Base-by-base conservation (phyloP, 2,797 vertebrate genomes). In the Crenuchus spilurus region DNA sequence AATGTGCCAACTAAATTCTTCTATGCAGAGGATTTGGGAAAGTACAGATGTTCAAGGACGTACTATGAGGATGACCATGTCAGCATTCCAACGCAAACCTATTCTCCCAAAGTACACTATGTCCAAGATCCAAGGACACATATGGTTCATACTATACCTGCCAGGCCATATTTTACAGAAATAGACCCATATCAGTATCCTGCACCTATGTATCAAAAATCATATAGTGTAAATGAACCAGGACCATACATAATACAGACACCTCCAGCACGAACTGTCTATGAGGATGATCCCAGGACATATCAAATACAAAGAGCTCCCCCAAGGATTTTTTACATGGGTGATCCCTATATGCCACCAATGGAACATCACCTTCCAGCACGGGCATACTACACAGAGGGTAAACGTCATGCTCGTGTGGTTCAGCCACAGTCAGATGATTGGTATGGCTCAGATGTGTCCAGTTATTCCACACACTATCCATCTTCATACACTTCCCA, bases 231-330 rank as follows among this genome's bases (percentile, higher is more conserved):
- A 60, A 94, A 89, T 74, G 95, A 97, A 49, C 83, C 88, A 0
- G 92, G 92, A 30, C 83, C 93, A 2, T 97, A 95, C 72, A 95
- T 97, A 0, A 92, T 97, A 81, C 96, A 96, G 88, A 96, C 97
- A 65, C 92, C 95, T 0, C 95, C 96, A 2, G 4, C 92, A 39
- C 93, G 94, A 28, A 88, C 94, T 68, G 94, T 94, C 85, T 97
- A 94, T 0, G 88, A 88, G 2, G 95, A 98, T 1, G 92, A 94
- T 74, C 89, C 94, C 1, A 93, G 92, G 70, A 90, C 92, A 44
- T 96, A 94, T 26, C 87, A 90, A 63, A 88, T 95, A 37, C 94
- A 95, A 2, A 86, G 92, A 22, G 90, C 90, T 48, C 93, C 95
- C 0, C 81, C 94, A 31, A 92, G 94, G 80, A 89, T 95, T 54